Evolutionary conservation across 1,140 invertebrate genomes (phyloP).

Genomic region (Halictus rubicundus): DNA sequence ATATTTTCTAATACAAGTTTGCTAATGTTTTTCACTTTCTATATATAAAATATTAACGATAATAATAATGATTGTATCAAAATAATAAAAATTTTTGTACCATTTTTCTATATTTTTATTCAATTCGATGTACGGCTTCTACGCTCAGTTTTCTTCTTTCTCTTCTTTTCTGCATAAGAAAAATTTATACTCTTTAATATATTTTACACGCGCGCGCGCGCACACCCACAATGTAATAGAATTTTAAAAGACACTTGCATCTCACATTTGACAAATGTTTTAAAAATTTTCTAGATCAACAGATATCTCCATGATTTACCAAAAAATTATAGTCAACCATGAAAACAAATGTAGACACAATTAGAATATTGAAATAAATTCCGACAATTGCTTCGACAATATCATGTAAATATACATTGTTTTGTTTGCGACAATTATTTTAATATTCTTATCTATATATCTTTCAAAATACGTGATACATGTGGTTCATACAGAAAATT

Average conservation of each 20-base stretch:
- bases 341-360: background rate
- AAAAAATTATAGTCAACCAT: background rate
- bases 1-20: slow-evolving; percentile 33
- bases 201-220: too few species aligned
- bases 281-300: too few species aligned
- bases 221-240: background rate
- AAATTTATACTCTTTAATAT: background rate
- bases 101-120: background rate
- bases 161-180: slow-evolving; percentile 21
- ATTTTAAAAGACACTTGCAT: too few species aligned
- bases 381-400: background rate
- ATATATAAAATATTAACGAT: background rate
- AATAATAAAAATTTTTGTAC: background rate
- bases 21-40: background rate
- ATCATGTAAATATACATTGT: background rate
- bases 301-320: too few species aligned
- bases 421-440: background rate
- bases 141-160: background rate
- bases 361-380: background rate
- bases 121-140: background rate
- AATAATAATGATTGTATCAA: background rate
- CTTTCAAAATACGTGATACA: background rate
- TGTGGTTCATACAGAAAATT: background rate
- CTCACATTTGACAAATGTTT: too few species aligned
- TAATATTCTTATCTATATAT: background rate